Percentiles rank a stretch among this genome's conserved stretches.
These are phyloP conservation scores for Papilio gigon DNA, from an alignment of 2,888 invertebrate species.

Conservation along the genomic window DNA sequence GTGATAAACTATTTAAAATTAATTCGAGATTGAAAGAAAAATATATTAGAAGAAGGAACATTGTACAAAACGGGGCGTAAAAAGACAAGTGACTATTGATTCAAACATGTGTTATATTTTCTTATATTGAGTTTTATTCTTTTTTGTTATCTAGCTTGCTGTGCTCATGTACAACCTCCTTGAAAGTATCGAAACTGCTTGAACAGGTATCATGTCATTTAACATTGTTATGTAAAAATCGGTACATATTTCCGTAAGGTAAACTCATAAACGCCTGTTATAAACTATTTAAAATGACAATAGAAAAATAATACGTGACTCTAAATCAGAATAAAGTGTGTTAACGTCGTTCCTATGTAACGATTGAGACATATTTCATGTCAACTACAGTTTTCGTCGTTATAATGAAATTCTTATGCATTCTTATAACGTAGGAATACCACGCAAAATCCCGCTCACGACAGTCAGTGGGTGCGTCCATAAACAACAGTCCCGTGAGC, in stretches of 20 bases:
- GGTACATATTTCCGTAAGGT: background rate
- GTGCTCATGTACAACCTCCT: too few species aligned
- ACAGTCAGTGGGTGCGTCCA: slow-evolving; percentile 56
- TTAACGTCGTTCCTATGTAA: slow-evolving; percentile 22
- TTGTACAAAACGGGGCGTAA: too few species aligned
- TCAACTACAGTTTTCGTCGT: slow-evolving; percentile 30
- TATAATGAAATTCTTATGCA: slow-evolving; percentile 33
- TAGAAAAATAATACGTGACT: slow-evolving; percentile 17
- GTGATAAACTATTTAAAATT: too few species aligned
- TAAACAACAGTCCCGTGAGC: slow-evolving; percentile 60
- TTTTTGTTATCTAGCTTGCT: too few species aligned
- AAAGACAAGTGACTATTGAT: too few species aligned
- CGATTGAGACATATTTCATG: slow-evolving; percentile 47
- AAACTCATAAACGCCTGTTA: slow-evolving; percentile 14
- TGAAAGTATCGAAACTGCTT: too few species aligned
- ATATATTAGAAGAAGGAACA: too few species aligned
- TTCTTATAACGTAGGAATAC: slow-evolving; percentile 46
- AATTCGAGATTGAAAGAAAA: too few species aligned
- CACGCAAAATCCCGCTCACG: slow-evolving; percentile 49
- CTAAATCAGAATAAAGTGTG: slow-evolving; percentile 12
- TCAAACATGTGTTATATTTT: too few species aligned
- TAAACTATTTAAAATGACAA: background rate
- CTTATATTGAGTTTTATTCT: too few species aligned
- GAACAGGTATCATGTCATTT: too few species aligned
- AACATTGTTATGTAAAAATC: background rate